phyloP scores from a whole-genome alignment of 2,797 vertebrate species.

The Hephaestus fuliginosus region DNA sequence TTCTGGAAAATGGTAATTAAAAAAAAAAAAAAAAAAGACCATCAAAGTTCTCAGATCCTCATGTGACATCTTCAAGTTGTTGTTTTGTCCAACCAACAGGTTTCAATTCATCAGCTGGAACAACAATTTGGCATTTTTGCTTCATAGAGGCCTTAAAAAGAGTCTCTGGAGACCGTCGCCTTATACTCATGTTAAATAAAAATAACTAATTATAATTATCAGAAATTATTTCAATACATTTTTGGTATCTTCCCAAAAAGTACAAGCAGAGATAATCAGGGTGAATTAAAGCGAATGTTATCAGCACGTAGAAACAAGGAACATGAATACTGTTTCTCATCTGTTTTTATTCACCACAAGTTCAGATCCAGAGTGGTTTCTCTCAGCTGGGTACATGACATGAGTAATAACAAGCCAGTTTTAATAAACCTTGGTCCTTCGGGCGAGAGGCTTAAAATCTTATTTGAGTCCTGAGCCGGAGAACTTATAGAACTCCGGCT shows the following conservation, averaged over 20 bases:
- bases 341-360: conserved; percentile 16
- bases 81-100: too few relatives aligned
- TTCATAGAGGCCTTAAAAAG: neutral
- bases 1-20: too few relatives aligned
- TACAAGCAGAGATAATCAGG: neutral
- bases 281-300: neutral
- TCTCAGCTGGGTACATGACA: conserved; percentile 3
- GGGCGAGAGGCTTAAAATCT: neutral
- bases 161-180: neutral
- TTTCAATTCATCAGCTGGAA: neutral
- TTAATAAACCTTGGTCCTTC: conserved; percentile 40
- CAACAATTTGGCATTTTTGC: neutral
- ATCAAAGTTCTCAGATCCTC: too few relatives aligned
- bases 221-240: neutral
- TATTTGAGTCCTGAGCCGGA: neutral
- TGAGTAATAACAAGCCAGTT: conserved; percentile 38
- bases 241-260: neutral
- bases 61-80: too few relatives aligned
- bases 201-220: neutral
- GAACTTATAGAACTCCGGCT: conserved; percentile 20
- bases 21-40: too few relatives aligned
- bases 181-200: neutral
- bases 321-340: conserved; percentile 30
- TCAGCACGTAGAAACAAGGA: conserved; percentile 7
- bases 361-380: neutral